Conservation (phyloP, 2,888 invertebrate species). For the Oasisia sp. region DNA sequence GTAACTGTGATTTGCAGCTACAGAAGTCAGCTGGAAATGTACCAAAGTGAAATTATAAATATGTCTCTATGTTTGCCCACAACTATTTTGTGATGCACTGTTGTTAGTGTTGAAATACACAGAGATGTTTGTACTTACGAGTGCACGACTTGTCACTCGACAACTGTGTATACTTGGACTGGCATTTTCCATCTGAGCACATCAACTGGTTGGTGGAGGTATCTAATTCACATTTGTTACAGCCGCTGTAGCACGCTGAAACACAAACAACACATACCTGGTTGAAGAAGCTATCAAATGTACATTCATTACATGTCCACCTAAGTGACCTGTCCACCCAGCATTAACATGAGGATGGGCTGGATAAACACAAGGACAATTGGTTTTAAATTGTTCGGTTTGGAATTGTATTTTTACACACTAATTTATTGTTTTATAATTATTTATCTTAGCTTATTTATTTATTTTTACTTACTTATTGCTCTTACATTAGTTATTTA, state of each 20-base stretch:
- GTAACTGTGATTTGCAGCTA: not conserved
- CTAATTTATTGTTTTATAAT: too few relatives aligned
- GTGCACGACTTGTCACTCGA: conserved; percentile 10
- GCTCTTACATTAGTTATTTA: too few relatives aligned
- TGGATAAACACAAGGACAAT: too few relatives aligned
- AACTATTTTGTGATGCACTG: not conserved
- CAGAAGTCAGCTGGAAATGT: not conserved
- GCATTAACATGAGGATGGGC: too few relatives aligned
- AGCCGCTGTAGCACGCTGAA: conserved; percentile 19
- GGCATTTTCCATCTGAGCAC: conserved; percentile 9
- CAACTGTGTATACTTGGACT: not conserved
- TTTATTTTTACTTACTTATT: too few relatives aligned
- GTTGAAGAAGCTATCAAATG: not conserved
- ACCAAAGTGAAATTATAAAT: not conserved
- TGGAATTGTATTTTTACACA: too few relatives aligned
- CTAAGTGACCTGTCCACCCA: too few relatives aligned
- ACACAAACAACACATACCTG: too few relatives aligned
- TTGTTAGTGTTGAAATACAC: not conserved
- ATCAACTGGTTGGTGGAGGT: not conserved
- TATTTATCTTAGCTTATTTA: too few relatives aligned
- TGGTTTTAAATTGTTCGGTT: too few relatives aligned
- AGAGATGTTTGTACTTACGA: not conserved
- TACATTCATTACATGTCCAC: not conserved
- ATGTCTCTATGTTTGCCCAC: not conserved
- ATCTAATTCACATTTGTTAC: not conserved